phyloP scores from a whole-genome alignment of 2,888 invertebrate genomes.

The Caenorhabditis becei region DNA sequence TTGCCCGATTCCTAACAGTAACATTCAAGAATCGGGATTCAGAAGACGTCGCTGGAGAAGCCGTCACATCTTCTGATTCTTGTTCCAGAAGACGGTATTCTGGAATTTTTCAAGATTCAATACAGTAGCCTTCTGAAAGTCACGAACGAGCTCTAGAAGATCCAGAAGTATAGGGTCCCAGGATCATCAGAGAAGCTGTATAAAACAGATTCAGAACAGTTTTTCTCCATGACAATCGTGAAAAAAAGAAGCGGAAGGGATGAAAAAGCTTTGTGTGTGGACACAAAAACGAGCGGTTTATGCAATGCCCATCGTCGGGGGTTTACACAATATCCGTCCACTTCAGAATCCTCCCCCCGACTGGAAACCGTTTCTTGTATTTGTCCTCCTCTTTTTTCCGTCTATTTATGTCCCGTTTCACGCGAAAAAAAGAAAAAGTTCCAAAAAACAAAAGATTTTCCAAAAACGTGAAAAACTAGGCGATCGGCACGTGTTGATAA shows the following conservation, averaged over 20 bases:
- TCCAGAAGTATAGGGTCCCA: slow-evolving; percentile 1
- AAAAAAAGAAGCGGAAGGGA: slow-evolving; percentile 6
- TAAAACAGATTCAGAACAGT: not conserved
- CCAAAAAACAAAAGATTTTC: not conserved
- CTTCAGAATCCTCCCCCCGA: slow-evolving; percentile 37
- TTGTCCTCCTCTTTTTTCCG: slow-evolving; percentile 14
- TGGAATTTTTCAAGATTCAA: no score
- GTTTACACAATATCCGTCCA: slow-evolving; percentile 51
- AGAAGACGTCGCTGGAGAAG: no score
- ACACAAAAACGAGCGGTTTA: slow-evolving; percentile 41
- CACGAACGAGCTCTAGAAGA: no score
- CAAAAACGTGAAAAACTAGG: slow-evolving; percentile 12
- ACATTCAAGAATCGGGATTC: no score
- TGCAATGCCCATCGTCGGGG: slow-evolving; percentile 21
- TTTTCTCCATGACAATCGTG: not conserved
- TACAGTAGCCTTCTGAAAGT: no score
- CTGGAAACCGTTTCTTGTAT: slow-evolving; percentile 44
- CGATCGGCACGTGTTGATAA: slow-evolving; percentile 36
- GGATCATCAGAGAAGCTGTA: not conserved
- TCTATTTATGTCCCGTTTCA: slow-evolving; percentile 40
- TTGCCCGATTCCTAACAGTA: no score
- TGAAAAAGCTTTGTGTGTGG: slow-evolving; percentile 16
- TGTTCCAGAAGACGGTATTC: no score
- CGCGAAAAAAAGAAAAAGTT: not conserved
- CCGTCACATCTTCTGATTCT: no score